A percentile compares a stretch with the other conserved stretches of the same genome.
Conservation (phyloP, 2,797 vertebrate species). For the Carcharodon carcharias region DNA sequence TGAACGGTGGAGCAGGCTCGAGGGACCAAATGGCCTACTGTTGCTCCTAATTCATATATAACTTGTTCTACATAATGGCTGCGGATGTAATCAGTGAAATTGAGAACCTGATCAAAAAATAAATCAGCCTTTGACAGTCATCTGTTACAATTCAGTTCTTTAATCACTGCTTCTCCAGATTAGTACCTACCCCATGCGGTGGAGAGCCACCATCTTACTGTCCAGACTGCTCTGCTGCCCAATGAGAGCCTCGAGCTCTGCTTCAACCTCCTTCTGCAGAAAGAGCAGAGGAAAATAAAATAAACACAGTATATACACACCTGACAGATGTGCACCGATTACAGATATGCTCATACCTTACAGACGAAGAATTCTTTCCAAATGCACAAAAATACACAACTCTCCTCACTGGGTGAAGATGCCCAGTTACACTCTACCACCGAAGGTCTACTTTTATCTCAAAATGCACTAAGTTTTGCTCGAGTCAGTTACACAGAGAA, state of each 20-base stretch:
- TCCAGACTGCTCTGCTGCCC: conserved; percentile 77
- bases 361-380: not conserved
- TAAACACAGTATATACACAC: too few species aligned
- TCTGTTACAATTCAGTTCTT: not conserved
- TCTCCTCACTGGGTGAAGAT: not conserved
- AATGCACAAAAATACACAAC: not conserved
- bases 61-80: not conserved
- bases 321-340: not conserved
- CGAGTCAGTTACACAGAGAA: not conserved
- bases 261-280: conserved; percentile 72
- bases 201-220: conserved; percentile 84
- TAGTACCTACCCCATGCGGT: conserved; percentile 80
- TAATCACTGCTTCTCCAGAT: not conserved
- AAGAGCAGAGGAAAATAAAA: conserved; percentile 14
- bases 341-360: not conserved
- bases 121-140: not conserved
- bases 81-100: not conserved
- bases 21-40: too few species aligned
- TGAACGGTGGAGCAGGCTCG: too few species aligned
- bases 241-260: conserved; percentile 74
- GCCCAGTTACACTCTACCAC: not conserved
- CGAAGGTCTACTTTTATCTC: not conserved
- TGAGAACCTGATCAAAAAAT: not conserved
- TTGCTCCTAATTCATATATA: not conserved
- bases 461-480: not conserved